A percentile compares a stretch with the other conserved stretches of the same genome.
Conservation (phyloP, 2,113 vertebrate species). For the Turnix velox region DNA sequence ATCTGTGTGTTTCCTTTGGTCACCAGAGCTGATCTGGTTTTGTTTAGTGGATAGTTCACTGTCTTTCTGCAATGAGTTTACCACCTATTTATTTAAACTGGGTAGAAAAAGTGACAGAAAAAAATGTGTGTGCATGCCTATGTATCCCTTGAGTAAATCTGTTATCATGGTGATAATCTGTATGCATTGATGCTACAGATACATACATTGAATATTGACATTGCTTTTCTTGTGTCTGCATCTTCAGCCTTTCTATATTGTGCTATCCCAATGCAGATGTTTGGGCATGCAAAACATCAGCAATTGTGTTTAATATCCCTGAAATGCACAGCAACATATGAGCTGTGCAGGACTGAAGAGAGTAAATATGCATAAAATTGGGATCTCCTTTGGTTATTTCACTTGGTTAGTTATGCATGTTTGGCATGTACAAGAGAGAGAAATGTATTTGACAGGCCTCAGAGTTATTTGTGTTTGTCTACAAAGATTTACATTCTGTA, state of each 20-base stretch:
- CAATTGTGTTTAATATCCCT: conserved; percentile 28
- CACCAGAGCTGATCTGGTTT: neutral
- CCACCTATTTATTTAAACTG: neutral
- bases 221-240: neutral
- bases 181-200: neutral
- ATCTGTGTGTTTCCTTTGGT: neutral
- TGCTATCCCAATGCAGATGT: neutral
- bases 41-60: neutral
- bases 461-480: conserved; percentile 20
- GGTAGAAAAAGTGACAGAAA: conserved; percentile 5
- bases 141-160: neutral
- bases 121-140: neutral
- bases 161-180: neutral
- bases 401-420: conserved; percentile 33
- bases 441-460: conserved; percentile 11
- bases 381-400: conserved; percentile 27
- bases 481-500: neutral
- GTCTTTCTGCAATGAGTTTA: neutral
- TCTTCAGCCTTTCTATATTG: neutral
- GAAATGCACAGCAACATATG: neutral
- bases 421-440: neutral
- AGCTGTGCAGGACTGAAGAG: neutral
- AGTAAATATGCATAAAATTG: conserved; percentile 46
- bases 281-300: neutral
- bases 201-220: neutral